A percentile compares a stretch with the other conserved stretches of the same genome.
phyloP scores from a whole-genome alignment of 1,140 invertebrate species.

The Pseudomyrmex dendroicus region DNA sequence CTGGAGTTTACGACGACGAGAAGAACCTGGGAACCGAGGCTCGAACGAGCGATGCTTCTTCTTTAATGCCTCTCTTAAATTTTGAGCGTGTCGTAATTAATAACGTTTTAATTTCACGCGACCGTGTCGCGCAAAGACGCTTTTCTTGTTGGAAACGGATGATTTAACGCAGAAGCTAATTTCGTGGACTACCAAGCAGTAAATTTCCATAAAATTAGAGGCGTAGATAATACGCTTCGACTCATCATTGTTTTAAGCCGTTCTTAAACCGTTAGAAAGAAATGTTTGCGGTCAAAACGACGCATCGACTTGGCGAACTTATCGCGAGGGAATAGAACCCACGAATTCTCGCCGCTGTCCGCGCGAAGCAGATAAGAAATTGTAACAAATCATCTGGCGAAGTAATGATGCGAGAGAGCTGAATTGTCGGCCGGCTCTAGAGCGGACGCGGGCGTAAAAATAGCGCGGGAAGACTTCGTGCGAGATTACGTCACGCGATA shows the following conservation, averaged over 20 bases:
- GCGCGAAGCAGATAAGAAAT: neutral
- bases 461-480: slow-evolving; percentile 38
- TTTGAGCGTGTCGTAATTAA: neutral
- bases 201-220: too few species aligned
- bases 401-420: neutral
- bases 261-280: neutral
- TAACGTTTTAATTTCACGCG: slow-evolving; percentile 10
- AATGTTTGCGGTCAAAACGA: neutral
- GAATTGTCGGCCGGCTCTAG: slow-evolving; percentile 52
- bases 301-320: neutral
- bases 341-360: neutral
- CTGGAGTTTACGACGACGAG: neutral
- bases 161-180: neutral
- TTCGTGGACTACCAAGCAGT: neutral
- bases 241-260: neutral
- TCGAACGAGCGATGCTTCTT: neutral
- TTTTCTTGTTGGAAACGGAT: neutral
- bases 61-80: slow-evolving; percentile 30
- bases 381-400: neutral
- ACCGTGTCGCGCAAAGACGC: neutral
- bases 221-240: too few species aligned
- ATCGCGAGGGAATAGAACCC: neutral
- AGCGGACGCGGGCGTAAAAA: slow-evolving; percentile 36
- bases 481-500: slow-evolving; percentile 66
- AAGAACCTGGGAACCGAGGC: neutral